phyloP scores from a whole-genome alignment of 2,797 vertebrate genomes.

The Spinibarbus caldwelli region DNA sequence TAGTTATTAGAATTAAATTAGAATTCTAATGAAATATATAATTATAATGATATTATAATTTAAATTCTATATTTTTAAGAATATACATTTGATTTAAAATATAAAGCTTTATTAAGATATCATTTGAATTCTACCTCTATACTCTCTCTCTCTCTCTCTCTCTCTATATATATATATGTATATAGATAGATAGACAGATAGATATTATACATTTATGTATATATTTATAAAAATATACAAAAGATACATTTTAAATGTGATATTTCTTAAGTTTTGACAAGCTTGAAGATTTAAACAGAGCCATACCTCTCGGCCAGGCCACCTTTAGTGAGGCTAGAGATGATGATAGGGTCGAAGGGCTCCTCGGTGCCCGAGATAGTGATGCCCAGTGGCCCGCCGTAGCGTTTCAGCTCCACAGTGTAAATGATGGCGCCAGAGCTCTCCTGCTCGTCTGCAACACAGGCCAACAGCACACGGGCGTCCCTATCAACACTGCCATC shows the following conservation, averaged over 20 bases:
- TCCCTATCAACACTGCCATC: conserved; percentile 56
- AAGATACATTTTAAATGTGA: background rate
- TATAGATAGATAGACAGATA: background rate
- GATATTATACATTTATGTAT: background rate
- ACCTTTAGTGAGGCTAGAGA: conserved; percentile 93
- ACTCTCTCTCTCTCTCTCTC: no score
- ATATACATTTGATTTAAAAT: no score
- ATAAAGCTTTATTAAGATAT: no score
- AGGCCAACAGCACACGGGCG: conserved; percentile 59
- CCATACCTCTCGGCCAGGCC: conserved; percentile 94
- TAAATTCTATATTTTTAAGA: no score
- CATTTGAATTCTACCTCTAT: no score
- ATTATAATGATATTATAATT: no score
- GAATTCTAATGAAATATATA: no score
- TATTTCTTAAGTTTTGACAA: background rate
- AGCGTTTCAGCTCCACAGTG: conserved; percentile 93
- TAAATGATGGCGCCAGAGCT: conserved; percentile 95
- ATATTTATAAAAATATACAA: background rate
- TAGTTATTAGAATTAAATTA: no score
- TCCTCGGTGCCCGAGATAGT: conserved; percentile 98
- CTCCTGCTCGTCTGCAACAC: conserved; percentile 91
- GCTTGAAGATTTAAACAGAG: conserved; percentile 72
- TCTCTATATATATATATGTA: no score
- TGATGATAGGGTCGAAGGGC: conserved; percentile 96
- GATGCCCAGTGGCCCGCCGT: conserved; percentile 94